Conservation (phyloP, 2,888 invertebrate species). For the Agrilus biguttatus region DNA sequence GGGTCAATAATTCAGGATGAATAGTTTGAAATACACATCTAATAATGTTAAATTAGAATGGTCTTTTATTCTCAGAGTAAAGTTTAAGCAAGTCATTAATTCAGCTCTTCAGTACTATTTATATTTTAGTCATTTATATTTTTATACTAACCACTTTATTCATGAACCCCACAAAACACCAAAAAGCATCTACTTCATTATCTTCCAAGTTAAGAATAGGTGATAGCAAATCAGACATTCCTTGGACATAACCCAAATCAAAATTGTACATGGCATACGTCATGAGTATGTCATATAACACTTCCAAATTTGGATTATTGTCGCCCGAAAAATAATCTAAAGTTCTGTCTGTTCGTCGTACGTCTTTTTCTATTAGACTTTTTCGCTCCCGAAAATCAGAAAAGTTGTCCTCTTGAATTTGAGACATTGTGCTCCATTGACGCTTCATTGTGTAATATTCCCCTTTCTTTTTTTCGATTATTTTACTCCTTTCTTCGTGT, state of each 20-base stretch:
- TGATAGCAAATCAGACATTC: constrained; percentile 95
- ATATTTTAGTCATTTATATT: background rate
- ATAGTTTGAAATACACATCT: no score
- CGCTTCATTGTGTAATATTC: constrained; percentile 93
- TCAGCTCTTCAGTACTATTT: background rate
- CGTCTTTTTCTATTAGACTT: constrained; percentile 93
- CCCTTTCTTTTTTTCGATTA: constrained; percentile 58
- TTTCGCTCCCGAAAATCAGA: constrained; percentile 80
- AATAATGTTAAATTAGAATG: no score
- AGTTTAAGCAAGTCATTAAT: no score
- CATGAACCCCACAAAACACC: constrained; percentile 99
- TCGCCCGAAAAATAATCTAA: constrained; percentile 88
- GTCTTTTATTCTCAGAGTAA: no score
- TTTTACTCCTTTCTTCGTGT: constrained; percentile 48
- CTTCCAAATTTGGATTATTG: constrained; percentile 72
- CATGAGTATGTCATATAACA: constrained; percentile 86
- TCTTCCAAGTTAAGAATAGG: constrained; percentile 80
- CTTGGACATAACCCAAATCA: constrained; percentile 90
- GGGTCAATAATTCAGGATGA: no score
- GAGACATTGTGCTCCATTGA: constrained; percentile 87
- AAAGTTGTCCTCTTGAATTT: constrained; percentile 77
- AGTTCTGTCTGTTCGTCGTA: constrained; percentile 86
- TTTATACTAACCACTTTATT: constrained; percentile 64
- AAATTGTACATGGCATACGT: constrained; percentile 99
- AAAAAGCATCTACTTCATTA: constrained; percentile 93